Conservation (phyloP, 2,797 vertebrate genomes). For the Prionace glauca region DNA sequence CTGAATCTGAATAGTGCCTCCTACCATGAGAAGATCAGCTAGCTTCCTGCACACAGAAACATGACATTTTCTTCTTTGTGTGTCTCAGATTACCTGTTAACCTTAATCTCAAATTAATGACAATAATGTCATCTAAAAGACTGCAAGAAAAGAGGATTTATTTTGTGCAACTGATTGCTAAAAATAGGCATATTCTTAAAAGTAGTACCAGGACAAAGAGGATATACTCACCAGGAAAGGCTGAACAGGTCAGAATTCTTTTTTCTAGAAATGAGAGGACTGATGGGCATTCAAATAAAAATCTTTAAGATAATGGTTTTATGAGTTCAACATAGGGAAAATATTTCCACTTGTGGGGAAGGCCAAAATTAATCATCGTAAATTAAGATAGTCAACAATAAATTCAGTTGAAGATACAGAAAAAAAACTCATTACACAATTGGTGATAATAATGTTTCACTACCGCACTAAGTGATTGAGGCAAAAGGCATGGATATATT, state of each 20-base stretch:
- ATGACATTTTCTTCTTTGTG: background rate
- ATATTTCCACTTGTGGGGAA: background rate
- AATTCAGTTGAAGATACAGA: too few species aligned
- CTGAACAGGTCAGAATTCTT: background rate
- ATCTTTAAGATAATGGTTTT: background rate
- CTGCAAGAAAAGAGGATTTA: background rate
- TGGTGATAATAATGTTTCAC: background rate
- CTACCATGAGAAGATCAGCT: background rate
- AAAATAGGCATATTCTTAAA: background rate
- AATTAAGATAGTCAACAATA: background rate
- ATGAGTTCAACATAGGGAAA: background rate
- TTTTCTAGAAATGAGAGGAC: background rate
- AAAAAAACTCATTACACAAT: background rate
- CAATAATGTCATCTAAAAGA: too few species aligned
- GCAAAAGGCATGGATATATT: background rate
- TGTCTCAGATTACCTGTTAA: background rate
- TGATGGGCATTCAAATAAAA: background rate
- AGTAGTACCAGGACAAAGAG: background rate
- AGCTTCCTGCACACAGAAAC: background rate
- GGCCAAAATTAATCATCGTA: background rate
- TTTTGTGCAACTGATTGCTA: background rate
- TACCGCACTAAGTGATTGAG: too few species aligned
- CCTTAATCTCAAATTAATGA: background rate
- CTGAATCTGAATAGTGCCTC: background rate
- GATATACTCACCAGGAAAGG: background rate